Percentiles rank a stretch among this genome's conserved stretches.
Evolutionary conservation across 2,113 vertebrate species (phyloP).

Genomic region (Ctenomys sociabilis): DNA sequence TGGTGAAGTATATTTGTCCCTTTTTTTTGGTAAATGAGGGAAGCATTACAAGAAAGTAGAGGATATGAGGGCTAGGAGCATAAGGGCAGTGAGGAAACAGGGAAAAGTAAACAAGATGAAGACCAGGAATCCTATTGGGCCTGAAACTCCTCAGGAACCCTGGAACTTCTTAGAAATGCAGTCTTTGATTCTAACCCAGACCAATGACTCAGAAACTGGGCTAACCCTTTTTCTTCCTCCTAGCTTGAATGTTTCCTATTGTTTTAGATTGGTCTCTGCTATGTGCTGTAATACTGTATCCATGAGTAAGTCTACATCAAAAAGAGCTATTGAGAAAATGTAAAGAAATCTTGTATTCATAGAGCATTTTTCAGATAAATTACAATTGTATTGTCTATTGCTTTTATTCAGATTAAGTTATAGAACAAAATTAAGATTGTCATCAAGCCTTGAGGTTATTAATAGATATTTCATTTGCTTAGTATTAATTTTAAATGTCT

Average conservation of each 20-base stretch:
- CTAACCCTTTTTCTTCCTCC: background rate
- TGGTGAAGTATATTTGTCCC: background rate
- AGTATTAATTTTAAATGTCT: conserved; percentile 22
- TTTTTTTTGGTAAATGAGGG: background rate
- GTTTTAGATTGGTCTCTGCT: background rate
- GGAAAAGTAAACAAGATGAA: background rate
- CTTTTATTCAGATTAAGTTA: conserved; percentile 51
- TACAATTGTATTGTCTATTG: background rate
- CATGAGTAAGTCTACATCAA: background rate
- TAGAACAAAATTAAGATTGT: conserved; percentile 34
- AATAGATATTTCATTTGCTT: background rate
- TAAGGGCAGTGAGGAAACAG: background rate
- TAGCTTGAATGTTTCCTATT: background rate
- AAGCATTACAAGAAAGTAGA: background rate
- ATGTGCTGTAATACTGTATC: background rate
- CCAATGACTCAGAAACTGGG: background rate
- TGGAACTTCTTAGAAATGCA: background rate
- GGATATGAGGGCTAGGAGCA: background rate
- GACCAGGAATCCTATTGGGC: background rate
- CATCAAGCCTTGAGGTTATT: conserved; percentile 7
- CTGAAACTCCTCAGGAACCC: background rate
- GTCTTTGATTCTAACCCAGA: background rate
- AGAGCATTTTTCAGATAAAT: conserved; percentile 54
- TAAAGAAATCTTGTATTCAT: conserved; percentile 49
- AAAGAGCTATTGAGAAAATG: conserved; percentile 14